Conservation (phyloP, 2,888 invertebrate species). For the Diaprepes abbreviatus region DNA sequence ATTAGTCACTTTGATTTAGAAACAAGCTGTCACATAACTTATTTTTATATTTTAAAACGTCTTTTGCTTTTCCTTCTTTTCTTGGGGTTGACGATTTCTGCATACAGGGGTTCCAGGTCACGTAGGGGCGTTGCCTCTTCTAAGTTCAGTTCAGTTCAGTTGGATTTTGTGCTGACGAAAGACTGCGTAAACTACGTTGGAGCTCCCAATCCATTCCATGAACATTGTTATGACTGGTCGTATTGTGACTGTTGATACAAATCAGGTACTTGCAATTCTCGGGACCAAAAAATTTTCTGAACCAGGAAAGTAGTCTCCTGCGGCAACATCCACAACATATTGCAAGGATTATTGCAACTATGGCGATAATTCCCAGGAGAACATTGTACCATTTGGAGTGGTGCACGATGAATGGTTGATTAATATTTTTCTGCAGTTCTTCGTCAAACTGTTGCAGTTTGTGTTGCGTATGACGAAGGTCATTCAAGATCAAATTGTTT, state of each 20-base stretch:
- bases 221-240: background rate
- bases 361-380: constrained; percentile 1
- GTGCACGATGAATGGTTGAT: constrained; percentile 29
- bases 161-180: too few species aligned
- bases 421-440: constrained; percentile 27
- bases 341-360: background rate
- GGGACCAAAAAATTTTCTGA: background rate
- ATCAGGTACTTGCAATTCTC: background rate
- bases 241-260: background rate
- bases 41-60: too few species aligned
- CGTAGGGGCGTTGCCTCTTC: too few species aligned
- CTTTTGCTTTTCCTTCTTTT: too few species aligned
- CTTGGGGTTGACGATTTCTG: too few species aligned
- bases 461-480: constrained; percentile 37
- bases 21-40: too few species aligned
- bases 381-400: constrained; percentile 36
- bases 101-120: too few species aligned
- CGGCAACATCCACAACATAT: background rate
- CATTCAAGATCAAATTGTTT: constrained; percentile 35
- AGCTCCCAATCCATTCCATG: too few species aligned
- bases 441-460: constrained; percentile 42
- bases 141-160: too few species aligned
- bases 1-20: too few species aligned
- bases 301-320: background rate
- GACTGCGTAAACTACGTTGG: too few species aligned